These are phyloP conservation scores for Trachythela sp. DNA, from an alignment of 64 coral and sea anemone genomes.

Conservation along the genomic window DNA sequence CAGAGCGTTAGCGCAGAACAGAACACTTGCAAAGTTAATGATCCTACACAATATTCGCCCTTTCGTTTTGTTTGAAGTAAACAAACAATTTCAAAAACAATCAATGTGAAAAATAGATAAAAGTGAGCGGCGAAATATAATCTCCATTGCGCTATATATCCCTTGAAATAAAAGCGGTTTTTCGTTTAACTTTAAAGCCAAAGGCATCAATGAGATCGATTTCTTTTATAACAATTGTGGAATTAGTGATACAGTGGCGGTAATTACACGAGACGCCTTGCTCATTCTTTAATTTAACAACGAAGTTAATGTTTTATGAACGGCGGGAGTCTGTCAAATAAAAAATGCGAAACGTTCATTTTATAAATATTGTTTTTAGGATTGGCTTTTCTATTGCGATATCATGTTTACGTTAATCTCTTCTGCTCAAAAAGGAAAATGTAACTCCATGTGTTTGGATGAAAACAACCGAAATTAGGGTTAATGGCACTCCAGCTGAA, in stretches of 20 bases:
- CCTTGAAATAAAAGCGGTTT: neutral
- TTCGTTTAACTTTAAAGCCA: neutral
- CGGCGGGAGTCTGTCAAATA: neutral
- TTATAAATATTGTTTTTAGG: neutral
- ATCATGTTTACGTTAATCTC: neutral
- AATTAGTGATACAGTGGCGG: neutral
- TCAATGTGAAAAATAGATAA: neutral
- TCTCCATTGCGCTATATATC: neutral
- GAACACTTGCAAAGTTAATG: too few relatives aligned
- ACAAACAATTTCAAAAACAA: too few relatives aligned
- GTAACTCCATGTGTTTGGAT: neutral
- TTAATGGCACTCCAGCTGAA: neutral
- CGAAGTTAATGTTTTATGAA: neutral
- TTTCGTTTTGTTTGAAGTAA: too few relatives aligned
- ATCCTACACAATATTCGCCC: too few relatives aligned
- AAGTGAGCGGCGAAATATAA: too few relatives aligned
- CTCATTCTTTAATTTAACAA: neutral
- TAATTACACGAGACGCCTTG: neutral
- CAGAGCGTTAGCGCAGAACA: too few relatives aligned
- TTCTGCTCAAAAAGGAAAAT: neutral
- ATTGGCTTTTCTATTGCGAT: neutral
- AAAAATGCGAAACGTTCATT: constrained; percentile 3
- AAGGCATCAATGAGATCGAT: neutral
- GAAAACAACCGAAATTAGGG: neutral
- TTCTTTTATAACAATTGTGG: neutral